Base-by-base conservation (phyloP, 2,797 vertebrate species). In the Acrossocheilus wenchowensis region DNA sequence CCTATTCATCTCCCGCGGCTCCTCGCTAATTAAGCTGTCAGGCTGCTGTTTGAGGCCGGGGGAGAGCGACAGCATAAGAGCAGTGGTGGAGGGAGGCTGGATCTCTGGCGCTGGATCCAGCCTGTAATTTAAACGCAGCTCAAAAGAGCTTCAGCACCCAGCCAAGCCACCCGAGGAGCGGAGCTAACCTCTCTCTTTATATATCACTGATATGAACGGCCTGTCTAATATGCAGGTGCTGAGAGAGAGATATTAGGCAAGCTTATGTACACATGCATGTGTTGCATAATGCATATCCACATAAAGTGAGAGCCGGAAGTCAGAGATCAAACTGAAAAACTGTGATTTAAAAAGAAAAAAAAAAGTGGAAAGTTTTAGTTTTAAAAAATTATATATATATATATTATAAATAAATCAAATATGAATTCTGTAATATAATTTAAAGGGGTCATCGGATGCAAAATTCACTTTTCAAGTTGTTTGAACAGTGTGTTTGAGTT, bases 21-120 rank as follows among this genome's bases (percentile, higher is more conserved):
- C 92, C 92, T 94, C 92, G 89, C 91, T 96, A 97, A 98, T 98
- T 98, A 97, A 91, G 93, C 93, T 96, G 96, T 96, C 96, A 96
- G 90, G 92, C 90, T 30, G 43, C 52, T 60, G 83, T 71, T 43
- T 91, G 92, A 94, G 95, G 89, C 94, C 93, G 95, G 89, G 90
- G 90, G 91, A 93, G 92, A 93, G 90, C 90, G 91, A 94, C 94
- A 95, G 93, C 84, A 90, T 92, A 93, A 96, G 94, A 95, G 92
- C 92, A 94, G 92, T 91, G 91, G 91, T 93, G 94, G 93, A 95
- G 94, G 94, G 93, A 94, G 90, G 87, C 62, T 91, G 92, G 90
- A 92, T 87, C 94, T 90, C 94, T 88, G 80, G 93, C 62, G 82
- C 93, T 89, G 87, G 90, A 90, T 91, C 92, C 95, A 95, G 94